These are phyloP conservation scores for Choristoneura rosaceana DNA, from an alignment of 2,888 invertebrate genomes.

Conservation along the genomic window DNA sequence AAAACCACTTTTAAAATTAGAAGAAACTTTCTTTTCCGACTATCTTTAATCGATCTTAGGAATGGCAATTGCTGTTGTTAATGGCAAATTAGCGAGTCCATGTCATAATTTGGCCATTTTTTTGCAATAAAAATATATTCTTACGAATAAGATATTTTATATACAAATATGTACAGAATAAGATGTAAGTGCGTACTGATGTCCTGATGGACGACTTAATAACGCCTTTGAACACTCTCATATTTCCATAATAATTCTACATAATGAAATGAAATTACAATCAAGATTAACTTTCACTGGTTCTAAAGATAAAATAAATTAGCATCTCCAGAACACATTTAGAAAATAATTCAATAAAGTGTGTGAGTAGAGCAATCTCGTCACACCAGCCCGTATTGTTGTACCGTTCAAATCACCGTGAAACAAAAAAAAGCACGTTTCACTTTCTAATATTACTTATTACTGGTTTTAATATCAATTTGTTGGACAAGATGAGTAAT, in stretches of 20 bases:
- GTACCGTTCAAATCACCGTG: slow-evolving; percentile 30
- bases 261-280: background rate
- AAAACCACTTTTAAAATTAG: no score
- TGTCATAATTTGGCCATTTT: no score
- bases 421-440: slow-evolving; percentile 49
- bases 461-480: slow-evolving; percentile 76
- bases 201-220: no score
- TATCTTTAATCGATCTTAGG: no score
- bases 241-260: background rate
- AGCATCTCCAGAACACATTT: slow-evolving; percentile 7
- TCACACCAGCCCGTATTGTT: slow-evolving; percentile 20
- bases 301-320: background rate
- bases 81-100: no score
- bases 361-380: slow-evolving; percentile 23
- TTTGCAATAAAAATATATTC: no score
- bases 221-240: background rate
- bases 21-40: no score
- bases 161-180: no score
- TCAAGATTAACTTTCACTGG: background rate
- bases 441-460: slow-evolving; percentile 54
- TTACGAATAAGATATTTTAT: no score
- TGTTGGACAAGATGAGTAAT: slow-evolving; percentile 76
- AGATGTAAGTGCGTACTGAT: no score
- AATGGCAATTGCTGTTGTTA: no score
- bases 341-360: slow-evolving; percentile 26